Base-by-base conservation (phyloP, 2,113 vertebrate species). In the Grantiella picta region DNA sequence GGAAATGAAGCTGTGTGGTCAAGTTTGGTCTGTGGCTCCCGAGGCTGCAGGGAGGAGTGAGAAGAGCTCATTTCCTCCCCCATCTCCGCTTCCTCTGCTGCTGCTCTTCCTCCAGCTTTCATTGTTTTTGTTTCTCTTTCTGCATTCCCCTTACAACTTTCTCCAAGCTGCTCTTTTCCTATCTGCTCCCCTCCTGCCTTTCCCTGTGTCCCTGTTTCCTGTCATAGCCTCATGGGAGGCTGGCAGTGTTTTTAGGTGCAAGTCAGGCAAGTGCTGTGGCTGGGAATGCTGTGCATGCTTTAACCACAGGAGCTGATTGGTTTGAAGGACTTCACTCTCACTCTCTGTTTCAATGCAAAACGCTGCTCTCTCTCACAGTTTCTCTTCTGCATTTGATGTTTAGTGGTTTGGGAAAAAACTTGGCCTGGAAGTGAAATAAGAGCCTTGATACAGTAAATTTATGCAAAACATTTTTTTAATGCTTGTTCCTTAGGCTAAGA, bases 321-420 rank as follows among this genome's bases (percentile, higher is more conserved):
- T 83, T 64, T 60, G 42, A 57, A 72, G 82, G 65, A 72, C 61
- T 12, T 71, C 56, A 44, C 85, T 92, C 89, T 90, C 73, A 64
- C 82, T 91, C 86, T 92, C 79, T 76, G 56, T 92, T 81, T 92
- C 7, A 3, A 31, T 76, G n/a, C 77, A 96, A 57, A 89, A 65
- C 2, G 3, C 86, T 90, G 49, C 40, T 21, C 44, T 82, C 33
- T 19, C 82, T 81, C 65, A 31, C 52, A n/a, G 94, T 96, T 97
- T 96, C 94, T 91, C 82, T 97, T 96, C 94, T 94, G 82, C 90
- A 82, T 95, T 95, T 75, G 36, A 60, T 73, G 33, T 44, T 53
- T 31, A 57, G 50, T 91, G 72, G 88, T 68, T 90, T 80, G 76
- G 80, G 60, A 28, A 35, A 56, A 84, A 81, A 71, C 42, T 2